Conservation (phyloP, 2,888 invertebrate genomes). For the Plusia festucae region DNA sequence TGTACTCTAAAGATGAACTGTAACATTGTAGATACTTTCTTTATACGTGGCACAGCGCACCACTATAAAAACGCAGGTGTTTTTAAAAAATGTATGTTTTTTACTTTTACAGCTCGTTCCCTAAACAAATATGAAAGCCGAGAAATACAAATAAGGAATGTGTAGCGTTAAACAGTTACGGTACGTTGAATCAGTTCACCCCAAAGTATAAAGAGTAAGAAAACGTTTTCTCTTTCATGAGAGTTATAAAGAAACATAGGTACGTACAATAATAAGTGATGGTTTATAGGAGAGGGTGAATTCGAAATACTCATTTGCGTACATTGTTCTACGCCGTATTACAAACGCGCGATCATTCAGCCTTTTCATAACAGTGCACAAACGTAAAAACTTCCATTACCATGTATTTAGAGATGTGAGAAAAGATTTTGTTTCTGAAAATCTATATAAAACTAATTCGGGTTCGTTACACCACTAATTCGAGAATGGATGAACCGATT, state of each 20-base stretch:
- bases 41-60: neutral
- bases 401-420: conserved; percentile 14
- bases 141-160: conserved; percentile 14
- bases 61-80: neutral
- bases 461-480: too few relatives aligned
- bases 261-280: conserved; percentile 14
- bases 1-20: neutral
- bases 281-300: conserved; percentile 9
- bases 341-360: conserved; percentile 22
- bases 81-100: conserved; percentile 7
- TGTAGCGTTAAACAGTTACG: conserved; percentile 11
- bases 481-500: too few relatives aligned
- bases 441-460: too few relatives aligned
- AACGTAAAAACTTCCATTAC: conserved; percentile 47
- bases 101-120: conserved; percentile 12
- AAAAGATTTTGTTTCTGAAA: conserved; percentile 15
- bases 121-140: conserved; percentile 24
- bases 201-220: conserved; percentile 12
- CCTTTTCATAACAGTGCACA: conserved; percentile 35
- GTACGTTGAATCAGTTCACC: conserved; percentile 2
- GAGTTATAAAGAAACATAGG: conserved; percentile 2
- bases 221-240: neutral
- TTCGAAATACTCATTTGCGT: conserved; percentile 7
- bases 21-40: neutral
- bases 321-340: conserved; percentile 21